Base-by-base conservation (phyloP, 2,797 vertebrate genomes). In the Typhlichthys subterraneus region DNA sequence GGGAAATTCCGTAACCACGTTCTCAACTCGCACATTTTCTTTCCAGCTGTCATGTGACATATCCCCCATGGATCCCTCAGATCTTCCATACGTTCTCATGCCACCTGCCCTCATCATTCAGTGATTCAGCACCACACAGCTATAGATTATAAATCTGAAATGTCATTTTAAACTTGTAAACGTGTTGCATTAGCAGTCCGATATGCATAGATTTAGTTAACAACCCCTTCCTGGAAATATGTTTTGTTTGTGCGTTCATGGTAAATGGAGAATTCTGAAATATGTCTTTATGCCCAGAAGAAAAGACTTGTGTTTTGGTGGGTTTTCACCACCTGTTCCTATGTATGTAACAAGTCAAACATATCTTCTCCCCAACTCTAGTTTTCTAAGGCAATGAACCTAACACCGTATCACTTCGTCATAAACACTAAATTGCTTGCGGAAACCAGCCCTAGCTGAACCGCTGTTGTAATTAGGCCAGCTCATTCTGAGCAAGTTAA, bases 1-100 rank as follows among this genome's bases (percentile, higher is more conserved):
- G 87, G 85, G 77, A 79, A 53, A 85, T 86, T 87, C 70, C 81
- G 81, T 65, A 77, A 70, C 53, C 72, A 68, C 45, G 65, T n/a
- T 67, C 45, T 65, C 14, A 72, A 33, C 72, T 73, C 71, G 52
- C 57, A 69, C 31, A 55, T 69, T 69, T 70, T 65, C 65, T 59
- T 59, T 63, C 57, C 72, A 79, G 61, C 54, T 77, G 65, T 67
- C 74, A 77, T 50, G 45, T 61, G 46, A 55, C 56, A 51, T 61
- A 50, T 65, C 49, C 59, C 54, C 17, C 5, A 54, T 70, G 55
- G 61, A 45, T 46, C 33, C 55, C 53, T 73, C 47, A 64, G 65
- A 79, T 76, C 15, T 45, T 45, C 70, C 74, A 64, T 61, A 61
- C 65, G 60, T 72, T 61, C 82, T 82, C 78, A 78, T 86, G 74